These are phyloP conservation scores for Xiphydria camelus DNA, from an alignment of 2,888 invertebrate species.

Conservation along the genomic window DNA sequence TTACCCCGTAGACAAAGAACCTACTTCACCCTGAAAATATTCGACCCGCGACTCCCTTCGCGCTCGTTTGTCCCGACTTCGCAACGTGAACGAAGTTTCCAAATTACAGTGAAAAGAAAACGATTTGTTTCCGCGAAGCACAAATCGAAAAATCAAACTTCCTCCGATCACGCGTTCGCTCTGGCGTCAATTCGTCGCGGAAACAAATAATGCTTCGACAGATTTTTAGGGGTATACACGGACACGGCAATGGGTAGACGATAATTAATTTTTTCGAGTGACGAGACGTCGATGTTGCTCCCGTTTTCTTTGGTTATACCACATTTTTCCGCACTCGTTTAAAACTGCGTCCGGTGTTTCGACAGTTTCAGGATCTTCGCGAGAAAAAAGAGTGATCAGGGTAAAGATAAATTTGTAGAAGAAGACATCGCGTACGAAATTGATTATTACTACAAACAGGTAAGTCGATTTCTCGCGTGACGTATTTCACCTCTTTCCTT, in stretches of 20 bases:
- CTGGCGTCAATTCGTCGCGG: background rate
- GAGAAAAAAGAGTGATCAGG: slow-evolving; percentile 23
- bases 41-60: too few species aligned
- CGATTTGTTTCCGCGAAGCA: background rate
- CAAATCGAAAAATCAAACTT: background rate
- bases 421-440: slow-evolving; percentile 34
- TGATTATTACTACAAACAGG: slow-evolving; percentile 42
- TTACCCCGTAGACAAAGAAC: too few species aligned
- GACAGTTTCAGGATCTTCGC: slow-evolving; percentile 14
- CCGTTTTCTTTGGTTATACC: background rate
- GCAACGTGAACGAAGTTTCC: too few species aligned
- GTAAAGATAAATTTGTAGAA: slow-evolving; percentile 23
- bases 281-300: background rate
- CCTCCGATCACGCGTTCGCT: background rate
- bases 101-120: slow-evolving; percentile 3
- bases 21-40: too few species aligned
- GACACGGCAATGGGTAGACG: slow-evolving; percentile 11
- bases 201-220: slow-evolving; percentile 22
- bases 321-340: too few species aligned
- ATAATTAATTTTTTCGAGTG: too few species aligned
- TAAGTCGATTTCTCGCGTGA: too few species aligned
- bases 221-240: slow-evolving; percentile 8
- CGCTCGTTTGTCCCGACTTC: too few species aligned
- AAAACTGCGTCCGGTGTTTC: background rate
- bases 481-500: too few species aligned